phyloP scores from a whole-genome alignment of 2,113 vertebrate genomes.

The Campylomormyrus tamandua region DNA sequence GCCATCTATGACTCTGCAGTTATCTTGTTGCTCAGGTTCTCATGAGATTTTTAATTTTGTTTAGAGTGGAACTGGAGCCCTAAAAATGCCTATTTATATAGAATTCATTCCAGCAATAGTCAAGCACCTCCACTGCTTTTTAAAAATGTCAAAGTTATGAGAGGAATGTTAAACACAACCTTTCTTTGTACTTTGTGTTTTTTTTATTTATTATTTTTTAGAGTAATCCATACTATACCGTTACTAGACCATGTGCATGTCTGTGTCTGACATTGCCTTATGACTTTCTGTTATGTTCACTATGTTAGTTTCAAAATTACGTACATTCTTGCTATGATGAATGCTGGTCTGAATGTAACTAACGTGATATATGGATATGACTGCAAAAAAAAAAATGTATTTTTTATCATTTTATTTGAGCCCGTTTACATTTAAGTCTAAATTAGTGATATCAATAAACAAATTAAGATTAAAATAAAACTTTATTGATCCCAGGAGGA shows the following conservation, averaged over 20 bases:
- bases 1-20: background rate
- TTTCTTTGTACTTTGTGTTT: background rate
- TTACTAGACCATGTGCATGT: background rate
- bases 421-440: background rate
- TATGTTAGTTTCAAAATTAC: background rate
- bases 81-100: background rate
- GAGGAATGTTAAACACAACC: conserved; percentile 33
- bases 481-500: background rate
- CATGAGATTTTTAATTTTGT: background rate
- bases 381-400: background rate
- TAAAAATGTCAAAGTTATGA: conserved; percentile 28
- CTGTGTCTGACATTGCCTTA: background rate
- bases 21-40: background rate
- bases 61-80: background rate
- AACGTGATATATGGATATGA: background rate
- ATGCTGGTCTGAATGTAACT: background rate
- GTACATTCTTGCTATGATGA: background rate
- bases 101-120: background rate
- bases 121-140: background rate
- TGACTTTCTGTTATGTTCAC: background rate
- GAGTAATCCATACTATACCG: background rate
- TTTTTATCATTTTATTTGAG: background rate
- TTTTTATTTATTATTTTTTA: background rate
- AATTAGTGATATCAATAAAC: background rate
- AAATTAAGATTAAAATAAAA: background rate